Percentiles rank a stretch among this genome's conserved stretches.
These are phyloP conservation scores for Amphiprion percula DNA, from an alignment of 2,113 vertebrate genomes.

Conservation along the genomic window DNA sequence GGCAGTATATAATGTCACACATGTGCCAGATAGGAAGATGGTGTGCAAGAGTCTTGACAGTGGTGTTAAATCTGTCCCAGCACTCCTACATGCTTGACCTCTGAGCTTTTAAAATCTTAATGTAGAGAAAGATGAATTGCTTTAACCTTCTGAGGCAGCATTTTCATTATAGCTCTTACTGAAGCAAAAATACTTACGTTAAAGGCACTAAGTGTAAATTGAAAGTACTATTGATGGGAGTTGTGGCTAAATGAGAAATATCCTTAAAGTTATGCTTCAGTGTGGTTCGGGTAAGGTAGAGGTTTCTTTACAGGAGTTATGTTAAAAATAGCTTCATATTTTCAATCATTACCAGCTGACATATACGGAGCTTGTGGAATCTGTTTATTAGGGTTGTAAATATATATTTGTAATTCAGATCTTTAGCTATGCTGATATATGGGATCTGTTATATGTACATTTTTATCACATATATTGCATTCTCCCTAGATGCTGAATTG, in stretches of 20 bases:
- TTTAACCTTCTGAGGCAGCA: slow-evolving; percentile 12
- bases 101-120: slow-evolving; percentile 15
- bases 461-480: too few species aligned
- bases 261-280: too few species aligned
- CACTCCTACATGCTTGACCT: slow-evolving; percentile 6
- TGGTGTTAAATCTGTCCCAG: slow-evolving; percentile 41
- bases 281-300: neutral
- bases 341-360: too few species aligned
- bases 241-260: neutral
- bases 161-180: slow-evolving; percentile 30
- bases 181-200: neutral
- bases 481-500: too few species aligned
- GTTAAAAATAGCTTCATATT: too few species aligned
- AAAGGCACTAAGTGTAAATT: neutral
- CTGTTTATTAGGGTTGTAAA: too few species aligned
- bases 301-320: neutral
- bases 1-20: slow-evolving; percentile 10
- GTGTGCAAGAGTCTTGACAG: slow-evolving; percentile 14
- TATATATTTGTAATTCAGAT: too few species aligned
- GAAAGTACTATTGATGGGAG: neutral
- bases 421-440: too few species aligned
- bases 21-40: slow-evolving; percentile 12
- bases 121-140: slow-evolving; percentile 22
- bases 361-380: too few species aligned
- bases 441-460: too few species aligned